A percentile compares a stretch with the other conserved stretches of the same genome.
These are phyloP conservation scores for Tetramorium parvispinum DNA, from an alignment of 1,140 invertebrate species.

Conservation along the genomic window DNA sequence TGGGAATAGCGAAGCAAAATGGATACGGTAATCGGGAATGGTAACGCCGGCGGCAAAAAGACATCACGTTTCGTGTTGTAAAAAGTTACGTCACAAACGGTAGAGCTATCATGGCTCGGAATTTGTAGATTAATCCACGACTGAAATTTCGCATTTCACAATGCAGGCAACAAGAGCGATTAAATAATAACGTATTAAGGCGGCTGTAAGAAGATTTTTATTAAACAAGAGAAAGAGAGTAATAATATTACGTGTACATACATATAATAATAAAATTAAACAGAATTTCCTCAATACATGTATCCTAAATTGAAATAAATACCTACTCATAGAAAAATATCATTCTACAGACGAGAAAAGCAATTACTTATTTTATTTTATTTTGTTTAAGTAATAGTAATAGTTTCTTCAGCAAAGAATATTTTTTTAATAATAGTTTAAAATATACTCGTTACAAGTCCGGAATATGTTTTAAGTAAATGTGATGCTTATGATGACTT, in stretches of 20 bases:
- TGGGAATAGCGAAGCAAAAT: conserved; percentile 43
- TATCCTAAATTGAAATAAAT: not conserved
- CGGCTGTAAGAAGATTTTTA: not conserved
- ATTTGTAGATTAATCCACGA: conserved; percentile 33
- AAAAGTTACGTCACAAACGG: conserved; percentile 48
- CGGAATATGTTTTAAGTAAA: no score
- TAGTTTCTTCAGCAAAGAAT: no score
- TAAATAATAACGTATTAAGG: conserved; percentile 11
- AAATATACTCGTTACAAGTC: no score
- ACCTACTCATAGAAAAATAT: no score
- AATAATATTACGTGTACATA: not conserved
- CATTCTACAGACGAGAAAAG: no score
- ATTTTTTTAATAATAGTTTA: no score
- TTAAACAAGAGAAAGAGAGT: not conserved
- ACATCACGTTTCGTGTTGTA: conserved; percentile 33
- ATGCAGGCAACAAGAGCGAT: not conserved
- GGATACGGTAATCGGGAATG: conserved; percentile 13
- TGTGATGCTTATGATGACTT: no score
- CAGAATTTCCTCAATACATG: not conserved
- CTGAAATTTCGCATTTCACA: conserved; percentile 36
- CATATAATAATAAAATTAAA: not conserved
- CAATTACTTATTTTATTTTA: no score
- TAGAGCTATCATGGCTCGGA: conserved; percentile 4
- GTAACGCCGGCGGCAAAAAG: conserved; percentile 25
- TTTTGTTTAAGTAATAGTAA: no score